These are phyloP conservation scores for Sus scrofa DNA, from an alignment of 2,113 vertebrate genomes.

Conservation along the genomic window T2T-Sscrofa CM000818.6:13445001-13445500, in stretches of 20 bases:
- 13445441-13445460: conserved; percentile 1
- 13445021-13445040: too few species aligned
- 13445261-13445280: background rate
- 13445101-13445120: conserved; percentile 7
- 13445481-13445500: background rate
- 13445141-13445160: background rate
- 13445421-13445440: background rate
- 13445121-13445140: background rate
- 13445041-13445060: too few species aligned
- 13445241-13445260: background rate
- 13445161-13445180: background rate
- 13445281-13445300: background rate
- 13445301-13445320: conserved; percentile 5
- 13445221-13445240: background rate
- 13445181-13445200: background rate
- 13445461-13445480: background rate
- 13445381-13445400: background rate
- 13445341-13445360: background rate
- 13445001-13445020: too few species aligned
- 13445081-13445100: too few species aligned
- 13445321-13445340: conserved; percentile 12
- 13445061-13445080: too few species aligned
- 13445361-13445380: background rate
- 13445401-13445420: background rate
- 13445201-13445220: background rate